A percentile compares a stretch with the other conserved stretches of the same genome.
Evolutionary conservation across 2,888 invertebrate genomes (phyloP).

Genomic region (Glaucopsyche alexis): DNA sequence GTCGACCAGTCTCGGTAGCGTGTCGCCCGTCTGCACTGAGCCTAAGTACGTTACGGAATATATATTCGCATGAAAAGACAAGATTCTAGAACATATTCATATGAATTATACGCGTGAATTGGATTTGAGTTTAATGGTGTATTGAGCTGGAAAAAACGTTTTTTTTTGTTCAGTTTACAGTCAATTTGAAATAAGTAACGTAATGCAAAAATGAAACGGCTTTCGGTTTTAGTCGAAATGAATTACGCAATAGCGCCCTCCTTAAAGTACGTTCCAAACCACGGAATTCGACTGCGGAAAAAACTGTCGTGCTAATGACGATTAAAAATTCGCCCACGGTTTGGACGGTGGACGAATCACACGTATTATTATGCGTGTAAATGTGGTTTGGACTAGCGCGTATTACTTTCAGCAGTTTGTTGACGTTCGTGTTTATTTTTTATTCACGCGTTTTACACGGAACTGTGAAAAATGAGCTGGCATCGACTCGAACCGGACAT

Average conservation of each 20-base stretch:
- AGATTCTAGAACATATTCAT: neutral
- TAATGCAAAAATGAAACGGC: neutral
- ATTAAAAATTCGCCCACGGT: too few species aligned
- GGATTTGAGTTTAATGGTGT: slow-evolving; percentile 8
- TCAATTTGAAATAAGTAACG: neutral
- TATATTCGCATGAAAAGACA: neutral
- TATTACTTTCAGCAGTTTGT: too few species aligned
- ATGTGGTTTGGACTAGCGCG: too few species aligned
- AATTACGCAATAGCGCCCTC: neutral
- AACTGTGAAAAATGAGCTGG: too few species aligned
- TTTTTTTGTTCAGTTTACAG: slow-evolving; percentile 5
- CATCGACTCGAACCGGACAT: too few species aligned
- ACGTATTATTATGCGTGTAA: too few species aligned
- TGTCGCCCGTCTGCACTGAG: neutral
- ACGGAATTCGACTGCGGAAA: too few species aligned
- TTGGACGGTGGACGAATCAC: too few species aligned
- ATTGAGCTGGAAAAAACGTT: neutral
- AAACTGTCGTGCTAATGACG: too few species aligned
- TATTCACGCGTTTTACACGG: too few species aligned
- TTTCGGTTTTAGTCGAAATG: neutral
- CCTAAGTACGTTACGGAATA: neutral
- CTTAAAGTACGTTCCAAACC: too few species aligned
- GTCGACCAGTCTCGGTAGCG: neutral
- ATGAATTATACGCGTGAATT: slow-evolving; percentile 12
- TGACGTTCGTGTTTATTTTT: too few species aligned